A percentile compares a stretch with the other conserved stretches of the same genome.
These are phyloP conservation scores for Brachionus manjavacas DNA, from an alignment of 1,140 invertebrate genomes.

Conservation along the genomic window DNA sequence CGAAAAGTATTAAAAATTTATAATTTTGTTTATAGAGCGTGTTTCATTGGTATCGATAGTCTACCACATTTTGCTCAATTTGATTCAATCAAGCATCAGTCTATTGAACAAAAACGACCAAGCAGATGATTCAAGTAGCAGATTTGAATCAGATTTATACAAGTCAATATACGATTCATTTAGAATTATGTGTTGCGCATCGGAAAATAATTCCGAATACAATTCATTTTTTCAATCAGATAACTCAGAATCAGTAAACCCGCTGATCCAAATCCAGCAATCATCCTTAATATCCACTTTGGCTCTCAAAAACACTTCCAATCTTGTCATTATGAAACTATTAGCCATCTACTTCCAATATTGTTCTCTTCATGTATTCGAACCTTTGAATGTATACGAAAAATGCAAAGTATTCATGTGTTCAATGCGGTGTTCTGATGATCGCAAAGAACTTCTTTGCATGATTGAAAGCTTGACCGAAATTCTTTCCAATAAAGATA, in stretches of 20 bases:
- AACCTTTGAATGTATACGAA: slow-evolving; percentile 39
- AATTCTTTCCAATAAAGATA: slow-evolving; percentile 1
- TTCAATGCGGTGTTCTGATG: slow-evolving; percentile 36
- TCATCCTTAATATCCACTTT: background rate
- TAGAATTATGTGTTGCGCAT: background rate
- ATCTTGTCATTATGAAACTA: background rate
- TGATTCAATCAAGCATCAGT: background rate
- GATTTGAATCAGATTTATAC: background rate
- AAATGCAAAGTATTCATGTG: slow-evolving; percentile 40
- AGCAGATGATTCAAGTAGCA: background rate
- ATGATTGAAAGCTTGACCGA: slow-evolving; percentile 16
- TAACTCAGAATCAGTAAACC: background rate
- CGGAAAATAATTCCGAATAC: background rate
- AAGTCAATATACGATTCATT: slow-evolving; percentile 8
- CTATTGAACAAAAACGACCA: background rate
- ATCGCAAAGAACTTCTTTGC: background rate
- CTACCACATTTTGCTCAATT: slow-evolving; percentile 17
- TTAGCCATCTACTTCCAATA: slow-evolving; percentile 22
- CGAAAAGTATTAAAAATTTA: background rate
- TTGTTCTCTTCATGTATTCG: slow-evolving; percentile 18
- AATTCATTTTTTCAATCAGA: background rate
- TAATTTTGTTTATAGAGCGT: background rate
- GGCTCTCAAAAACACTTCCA: slow-evolving; percentile 5
- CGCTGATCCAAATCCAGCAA: slow-evolving; percentile 15
- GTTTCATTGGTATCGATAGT: slow-evolving; percentile 20